A percentile compares a stretch with the other conserved stretches of the same genome.
These are phyloP conservation scores for Anhinga anhinga DNA, from an alignment of 2,113 vertebrate genomes.

Conservation along the genomic window DNA sequence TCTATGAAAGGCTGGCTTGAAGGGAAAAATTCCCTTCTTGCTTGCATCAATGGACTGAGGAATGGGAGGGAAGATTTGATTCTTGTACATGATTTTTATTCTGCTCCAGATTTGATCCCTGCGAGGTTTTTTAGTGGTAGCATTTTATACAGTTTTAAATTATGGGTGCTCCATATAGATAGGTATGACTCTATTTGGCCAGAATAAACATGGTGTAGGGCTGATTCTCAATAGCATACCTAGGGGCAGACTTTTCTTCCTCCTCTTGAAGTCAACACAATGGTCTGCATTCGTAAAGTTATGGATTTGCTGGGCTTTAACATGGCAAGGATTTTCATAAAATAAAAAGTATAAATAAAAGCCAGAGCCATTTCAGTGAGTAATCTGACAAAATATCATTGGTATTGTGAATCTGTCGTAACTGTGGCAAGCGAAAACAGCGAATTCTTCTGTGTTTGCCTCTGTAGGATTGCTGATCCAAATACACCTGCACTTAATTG, in stretches of 20 bases:
- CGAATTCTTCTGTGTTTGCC: background rate
- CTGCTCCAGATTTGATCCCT: background rate
- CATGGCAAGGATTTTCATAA: background rate
- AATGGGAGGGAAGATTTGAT: background rate
- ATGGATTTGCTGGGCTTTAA: background rate
- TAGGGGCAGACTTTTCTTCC: background rate
- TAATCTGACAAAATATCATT: background rate
- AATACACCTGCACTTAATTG: background rate
- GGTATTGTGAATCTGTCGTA: background rate
- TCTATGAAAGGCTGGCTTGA: background rate
- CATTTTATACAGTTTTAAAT: background rate
- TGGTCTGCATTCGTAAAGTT: background rate
- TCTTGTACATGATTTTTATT: background rate
- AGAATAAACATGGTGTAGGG: background rate
- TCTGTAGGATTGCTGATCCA: background rate
- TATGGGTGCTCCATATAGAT: background rate
- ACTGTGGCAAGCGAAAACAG: background rate
- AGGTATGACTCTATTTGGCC: background rate
- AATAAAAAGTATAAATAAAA: background rate
- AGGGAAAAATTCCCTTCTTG: conserved; percentile 22
- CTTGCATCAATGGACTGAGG: background rate
- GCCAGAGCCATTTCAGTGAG: background rate
- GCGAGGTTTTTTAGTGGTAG: background rate
- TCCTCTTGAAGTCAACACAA: background rate
- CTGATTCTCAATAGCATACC: background rate